Evolutionary conservation across 1,140 invertebrate species (phyloP).

Genomic region (Ceratina australensis): DNA sequence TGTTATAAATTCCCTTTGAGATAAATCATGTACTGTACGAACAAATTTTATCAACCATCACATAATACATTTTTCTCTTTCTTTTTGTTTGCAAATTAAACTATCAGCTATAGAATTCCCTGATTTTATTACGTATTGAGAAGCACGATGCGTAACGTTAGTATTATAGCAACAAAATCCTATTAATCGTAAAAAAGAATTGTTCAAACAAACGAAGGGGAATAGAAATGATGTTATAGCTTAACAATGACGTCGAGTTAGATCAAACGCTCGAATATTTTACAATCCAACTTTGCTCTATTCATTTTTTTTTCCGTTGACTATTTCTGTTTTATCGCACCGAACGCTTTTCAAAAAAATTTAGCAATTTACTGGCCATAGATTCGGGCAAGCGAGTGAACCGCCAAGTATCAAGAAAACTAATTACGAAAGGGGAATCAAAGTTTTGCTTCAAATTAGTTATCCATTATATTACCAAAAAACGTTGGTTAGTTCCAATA

Average conservation of each 20-base stretch:
- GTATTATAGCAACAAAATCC: constrained; percentile 12
- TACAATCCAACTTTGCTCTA: constrained; percentile 38
- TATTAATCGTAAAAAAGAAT: not conserved
- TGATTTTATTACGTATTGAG: not conserved
- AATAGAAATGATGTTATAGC: not conserved
- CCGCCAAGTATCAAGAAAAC: not conserved
- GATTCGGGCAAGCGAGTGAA: constrained; percentile 5
- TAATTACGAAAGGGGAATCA: too few species aligned
- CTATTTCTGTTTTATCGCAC: not conserved
- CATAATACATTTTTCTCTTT: too few species aligned
- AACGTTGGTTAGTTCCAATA: not conserved
- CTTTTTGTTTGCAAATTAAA: too few species aligned
- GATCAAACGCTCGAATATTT: constrained; percentile 50
- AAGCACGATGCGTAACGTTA: too few species aligned
- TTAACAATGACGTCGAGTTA: constrained; percentile 39
- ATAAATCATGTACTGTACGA: too few species aligned
- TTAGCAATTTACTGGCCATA: constrained; percentile 26
- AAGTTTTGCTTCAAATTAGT: not conserved
- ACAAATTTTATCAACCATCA: too few species aligned
- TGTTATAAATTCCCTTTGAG: too few species aligned
- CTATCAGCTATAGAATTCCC: not conserved
- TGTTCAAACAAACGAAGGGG: not conserved
- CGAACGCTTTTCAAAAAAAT: constrained; percentile 45
- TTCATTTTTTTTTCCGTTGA: not conserved
- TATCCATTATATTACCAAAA: too few species aligned